Conservation (phyloP, 2,113 vertebrate species). For the Macrotus californicus region DNA sequence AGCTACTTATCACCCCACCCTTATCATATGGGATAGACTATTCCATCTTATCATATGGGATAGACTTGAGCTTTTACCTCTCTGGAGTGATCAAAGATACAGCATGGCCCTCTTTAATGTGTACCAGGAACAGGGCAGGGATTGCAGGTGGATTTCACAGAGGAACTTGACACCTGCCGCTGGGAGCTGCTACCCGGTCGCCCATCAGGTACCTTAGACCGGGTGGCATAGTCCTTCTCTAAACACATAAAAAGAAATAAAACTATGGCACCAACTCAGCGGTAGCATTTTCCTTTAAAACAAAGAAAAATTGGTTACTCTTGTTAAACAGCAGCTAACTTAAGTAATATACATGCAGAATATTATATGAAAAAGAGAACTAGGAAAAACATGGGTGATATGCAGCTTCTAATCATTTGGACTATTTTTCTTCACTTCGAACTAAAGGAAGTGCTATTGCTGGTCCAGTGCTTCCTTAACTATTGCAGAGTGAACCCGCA, state of each 20-base stretch:
- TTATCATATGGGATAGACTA: background rate
- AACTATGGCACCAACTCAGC: background rate
- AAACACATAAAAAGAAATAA: background rate
- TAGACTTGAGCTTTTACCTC: background rate
- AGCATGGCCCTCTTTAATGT: background rate
- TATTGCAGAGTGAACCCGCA: too few species aligned
- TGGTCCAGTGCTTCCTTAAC: background rate
- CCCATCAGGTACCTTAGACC: background rate
- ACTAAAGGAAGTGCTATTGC: background rate
- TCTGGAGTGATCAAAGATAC: background rate
- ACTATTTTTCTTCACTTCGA: background rate
- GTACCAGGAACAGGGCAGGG: background rate
- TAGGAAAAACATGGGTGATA: background rate
- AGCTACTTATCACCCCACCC: background rate
- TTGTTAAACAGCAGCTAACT: background rate
- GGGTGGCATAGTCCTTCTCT: background rate
- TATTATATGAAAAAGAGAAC: background rate
- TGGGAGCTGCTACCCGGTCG: background rate
- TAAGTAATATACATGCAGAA: background rate
- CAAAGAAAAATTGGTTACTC: background rate
- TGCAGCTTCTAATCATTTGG: background rate
- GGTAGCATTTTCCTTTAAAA: background rate
- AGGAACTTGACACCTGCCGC: background rate
- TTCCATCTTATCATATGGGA: too few species aligned
- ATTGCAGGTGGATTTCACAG: background rate